phyloP scores from a whole-genome alignment of 2,888 invertebrate genomes.

The Pristionchus japonicus region DNA sequence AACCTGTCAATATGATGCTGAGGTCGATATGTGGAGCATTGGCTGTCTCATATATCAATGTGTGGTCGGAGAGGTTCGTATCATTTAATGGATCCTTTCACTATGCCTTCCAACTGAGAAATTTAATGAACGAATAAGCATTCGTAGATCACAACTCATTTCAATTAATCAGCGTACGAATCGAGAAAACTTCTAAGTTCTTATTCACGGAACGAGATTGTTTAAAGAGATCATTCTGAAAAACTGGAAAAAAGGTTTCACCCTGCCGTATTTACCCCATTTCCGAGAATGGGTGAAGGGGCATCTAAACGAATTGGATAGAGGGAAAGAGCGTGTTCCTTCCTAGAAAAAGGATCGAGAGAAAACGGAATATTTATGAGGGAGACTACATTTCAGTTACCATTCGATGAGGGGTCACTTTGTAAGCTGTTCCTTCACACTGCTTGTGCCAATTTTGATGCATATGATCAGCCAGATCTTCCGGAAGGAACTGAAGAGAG shows the following conservation, averaged over 20 bases:
- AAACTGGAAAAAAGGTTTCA: background rate
- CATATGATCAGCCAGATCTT: constrained; percentile 70
- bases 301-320: background rate
- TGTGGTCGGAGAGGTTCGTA: constrained; percentile 67
- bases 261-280: background rate
- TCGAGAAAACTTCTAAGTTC: too few relatives aligned
- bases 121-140: too few relatives aligned
- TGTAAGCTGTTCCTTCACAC: constrained; percentile 73
- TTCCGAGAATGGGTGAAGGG: background rate
- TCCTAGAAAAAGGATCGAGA: background rate
- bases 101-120: too few relatives aligned
- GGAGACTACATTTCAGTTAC: constrained; percentile 61
- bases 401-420: constrained; percentile 71
- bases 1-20: constrained; percentile 66
- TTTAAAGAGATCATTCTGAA: background rate
- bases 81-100: background rate
- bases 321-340: background rate
- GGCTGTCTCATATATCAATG: constrained; percentile 74
- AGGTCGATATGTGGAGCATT: constrained; percentile 74
- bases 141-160: too few relatives aligned
- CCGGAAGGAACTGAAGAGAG: constrained; percentile 59
- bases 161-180: too few relatives aligned
- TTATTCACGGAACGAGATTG: too few relatives aligned
- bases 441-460: constrained; percentile 72
- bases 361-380: background rate